Percentiles rank a stretch among this genome's conserved stretches.
Conservation (phyloP, 1,140 invertebrate genomes). For the Parapsyche elsis region DNA sequence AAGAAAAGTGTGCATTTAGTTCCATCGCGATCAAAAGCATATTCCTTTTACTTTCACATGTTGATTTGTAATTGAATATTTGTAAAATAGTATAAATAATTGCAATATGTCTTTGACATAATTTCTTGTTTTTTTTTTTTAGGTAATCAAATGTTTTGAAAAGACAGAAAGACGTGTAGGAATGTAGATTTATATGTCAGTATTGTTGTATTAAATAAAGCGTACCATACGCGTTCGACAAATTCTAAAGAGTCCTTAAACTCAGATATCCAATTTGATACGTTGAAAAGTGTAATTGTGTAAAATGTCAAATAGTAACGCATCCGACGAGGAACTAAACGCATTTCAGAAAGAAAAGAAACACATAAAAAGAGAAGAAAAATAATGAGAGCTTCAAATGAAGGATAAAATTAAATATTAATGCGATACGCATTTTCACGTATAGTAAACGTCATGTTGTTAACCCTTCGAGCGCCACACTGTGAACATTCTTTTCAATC, state of each 20-base stretch:
- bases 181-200: too few relatives aligned
- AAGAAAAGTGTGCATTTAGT: slow-evolving; percentile 23
- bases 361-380: slow-evolving; percentile 26
- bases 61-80: slow-evolving; percentile 2
- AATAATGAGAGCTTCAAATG: background rate
- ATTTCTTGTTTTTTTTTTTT: too few relatives aligned
- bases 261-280: too few relatives aligned
- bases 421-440: background rate
- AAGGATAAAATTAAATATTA: background rate
- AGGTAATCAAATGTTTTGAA: background rate
- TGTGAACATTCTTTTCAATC: too few relatives aligned
- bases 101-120: background rate
- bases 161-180: background rate
- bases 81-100: background rate
- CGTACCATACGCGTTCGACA: too few relatives aligned
- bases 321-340: background rate
- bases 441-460: too few relatives aligned
- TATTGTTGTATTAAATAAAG: too few relatives aligned
- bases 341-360: background rate
- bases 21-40: background rate
- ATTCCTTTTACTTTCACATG: background rate
- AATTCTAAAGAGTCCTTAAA: too few relatives aligned
- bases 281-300: background rate
- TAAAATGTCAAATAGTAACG: slow-evolving; percentile 33
- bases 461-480: too few relatives aligned